phyloP scores from a whole-genome alignment of 2,113 vertebrate genomes.

The Phalacrocorax brasilianus region DNA sequence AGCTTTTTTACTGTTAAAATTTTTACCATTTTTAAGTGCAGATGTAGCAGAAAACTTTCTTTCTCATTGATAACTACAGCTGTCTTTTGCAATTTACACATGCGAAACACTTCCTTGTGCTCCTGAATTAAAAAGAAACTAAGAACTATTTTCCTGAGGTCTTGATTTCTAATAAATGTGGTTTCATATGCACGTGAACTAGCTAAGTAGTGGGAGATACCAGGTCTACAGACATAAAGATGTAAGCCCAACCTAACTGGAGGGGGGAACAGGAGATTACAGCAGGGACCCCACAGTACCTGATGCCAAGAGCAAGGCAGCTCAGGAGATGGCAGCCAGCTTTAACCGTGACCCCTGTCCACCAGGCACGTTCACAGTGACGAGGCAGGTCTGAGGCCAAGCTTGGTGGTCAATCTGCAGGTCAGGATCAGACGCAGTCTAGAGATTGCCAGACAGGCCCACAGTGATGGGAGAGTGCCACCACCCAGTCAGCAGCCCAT shows the following conservation, averaged over 20 bases:
- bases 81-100: background rate
- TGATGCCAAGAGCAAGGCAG: background rate
- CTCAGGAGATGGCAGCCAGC: background rate
- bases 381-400: background rate
- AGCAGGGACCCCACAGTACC: background rate
- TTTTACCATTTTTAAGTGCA: background rate
- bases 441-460: background rate
- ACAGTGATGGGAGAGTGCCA: fast-evolving
- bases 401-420: background rate
- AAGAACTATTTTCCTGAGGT: background rate
- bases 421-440: background rate
- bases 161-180: background rate
- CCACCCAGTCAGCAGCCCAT: background rate
- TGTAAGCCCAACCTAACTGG: background rate
- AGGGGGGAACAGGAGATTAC: background rate
- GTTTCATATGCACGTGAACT: background rate
- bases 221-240: background rate
- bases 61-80: background rate
- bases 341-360: background rate
- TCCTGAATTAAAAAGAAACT: background rate
- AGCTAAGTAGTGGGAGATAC: background rate
- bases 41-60: background rate
- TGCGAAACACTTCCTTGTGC: background rate
- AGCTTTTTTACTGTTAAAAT: background rate
- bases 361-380: fast-evolving